These are phyloP conservation scores for Dascyllus trimaculatus DNA, from an alignment of 2,113 vertebrate genomes.

Conservation along the genomic window DNA sequence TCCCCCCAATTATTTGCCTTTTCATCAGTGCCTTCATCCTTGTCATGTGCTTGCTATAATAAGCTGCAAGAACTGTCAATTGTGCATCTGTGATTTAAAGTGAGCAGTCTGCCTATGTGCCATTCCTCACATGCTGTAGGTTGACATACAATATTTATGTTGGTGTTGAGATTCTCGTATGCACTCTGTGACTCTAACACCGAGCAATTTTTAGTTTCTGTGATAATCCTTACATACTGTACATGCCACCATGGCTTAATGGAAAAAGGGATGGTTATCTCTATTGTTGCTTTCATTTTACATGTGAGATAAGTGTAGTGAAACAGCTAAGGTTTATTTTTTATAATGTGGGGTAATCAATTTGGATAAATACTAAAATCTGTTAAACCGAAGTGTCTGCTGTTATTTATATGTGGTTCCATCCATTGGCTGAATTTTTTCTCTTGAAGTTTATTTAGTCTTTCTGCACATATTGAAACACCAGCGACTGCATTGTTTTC, in stretches of 20 bases:
- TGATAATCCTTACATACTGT: neutral
- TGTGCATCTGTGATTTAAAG: conserved; percentile 8
- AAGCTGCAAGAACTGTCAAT: conserved; percentile 6
- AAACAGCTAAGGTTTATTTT: no score
- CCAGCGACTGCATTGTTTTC: no score
- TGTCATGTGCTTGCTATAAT: conserved; percentile 7
- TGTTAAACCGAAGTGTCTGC: no score
- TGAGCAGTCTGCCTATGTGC: neutral
- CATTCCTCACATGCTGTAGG: conserved; percentile 10
- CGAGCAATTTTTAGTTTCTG: neutral
- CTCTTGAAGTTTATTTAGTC: no score
- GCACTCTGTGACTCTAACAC: neutral
- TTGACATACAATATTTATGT: neutral
- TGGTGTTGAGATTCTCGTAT: neutral
- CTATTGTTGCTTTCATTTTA: neutral
- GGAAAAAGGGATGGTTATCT: neutral
- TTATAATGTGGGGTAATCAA: no score
- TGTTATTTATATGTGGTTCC: no score
- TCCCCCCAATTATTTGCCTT: neutral
- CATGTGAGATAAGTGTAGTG: no score
- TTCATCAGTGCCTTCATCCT: neutral
- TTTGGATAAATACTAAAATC: no score
- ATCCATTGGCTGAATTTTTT: no score
- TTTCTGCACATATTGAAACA: no score
- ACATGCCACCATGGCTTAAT: neutral